Evolutionary conservation across 2,797 vertebrate genomes (phyloP), one percentile per base, ranked within the genome.

Genomic region (Sebastes diploproa): DNA sequence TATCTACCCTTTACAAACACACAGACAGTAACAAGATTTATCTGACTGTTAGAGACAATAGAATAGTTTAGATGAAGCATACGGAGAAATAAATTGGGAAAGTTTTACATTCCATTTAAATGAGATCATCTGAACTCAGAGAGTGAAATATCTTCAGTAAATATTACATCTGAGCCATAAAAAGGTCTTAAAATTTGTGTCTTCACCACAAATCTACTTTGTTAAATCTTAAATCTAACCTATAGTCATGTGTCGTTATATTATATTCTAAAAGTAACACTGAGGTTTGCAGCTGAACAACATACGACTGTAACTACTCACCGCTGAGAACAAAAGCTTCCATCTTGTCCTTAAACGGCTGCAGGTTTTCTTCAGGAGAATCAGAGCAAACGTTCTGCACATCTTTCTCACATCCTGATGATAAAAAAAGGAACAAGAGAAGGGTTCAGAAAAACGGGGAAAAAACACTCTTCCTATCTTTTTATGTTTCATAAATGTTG

Each of bases 261-360:
- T 22, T 23, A 18, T 0, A 16, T 22, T 18, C 6, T 25, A 6
- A 11, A 25, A 36, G 18, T 14, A 20, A 23, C 4, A 4, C 11
- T 38, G 5, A 6, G 23, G 10, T 69, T 69, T 38, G 6, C 22
- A 32, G 29, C 18, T 60, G 25, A 4, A 10, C 20, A 7, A 22
- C 16, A 10, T 6, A 0, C 29, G 4, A 30, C 8, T 7, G 29
- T 6, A 4, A 9, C 10, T 20, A 74, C 93, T 95, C 95, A 99
- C 98, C 98, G 88, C 95, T 96, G 72, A 96, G 87, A 75, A 97
- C 93, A 90, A 99, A 99, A 36, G 92, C 91, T 78, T 98, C 97
- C 86, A 99, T 95, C 88, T 96, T 97, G 86, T 97, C 96, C 89
- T 98, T 97, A 86, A 99, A 99, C 1, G 98, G 98, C 81, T 99